Conservation (phyloP, 2,888 invertebrate species). For the Chromoteleia sp. region DNA sequence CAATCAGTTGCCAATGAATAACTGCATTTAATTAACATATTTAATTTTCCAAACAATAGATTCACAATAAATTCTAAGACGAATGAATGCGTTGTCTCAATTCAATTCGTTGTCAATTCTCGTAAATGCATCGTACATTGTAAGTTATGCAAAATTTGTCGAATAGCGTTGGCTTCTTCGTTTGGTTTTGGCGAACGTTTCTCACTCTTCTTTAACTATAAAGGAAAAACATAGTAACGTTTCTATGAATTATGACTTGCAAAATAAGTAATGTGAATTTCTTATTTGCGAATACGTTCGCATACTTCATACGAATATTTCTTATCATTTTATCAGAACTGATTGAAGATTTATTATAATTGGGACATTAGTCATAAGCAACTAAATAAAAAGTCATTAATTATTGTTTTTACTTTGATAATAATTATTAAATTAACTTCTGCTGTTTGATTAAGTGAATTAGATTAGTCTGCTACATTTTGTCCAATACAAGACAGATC, state of each 20-base stretch:
- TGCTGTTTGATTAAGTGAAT: background rate
- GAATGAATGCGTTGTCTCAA: background rate
- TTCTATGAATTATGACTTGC: constrained; percentile 69
- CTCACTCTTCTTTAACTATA: background rate
- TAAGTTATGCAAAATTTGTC: background rate
- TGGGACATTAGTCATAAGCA: too few species aligned
- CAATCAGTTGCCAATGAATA: background rate
- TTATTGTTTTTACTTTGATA: too few species aligned
- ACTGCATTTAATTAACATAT: background rate
- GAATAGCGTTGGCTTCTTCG: too few species aligned
- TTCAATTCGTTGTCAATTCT: background rate
- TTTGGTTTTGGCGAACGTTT: too few species aligned
- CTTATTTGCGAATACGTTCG: constrained; percentile 11
- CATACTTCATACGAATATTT: background rate
- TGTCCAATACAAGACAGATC: constrained; percentile 47
- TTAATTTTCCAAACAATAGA: background rate
- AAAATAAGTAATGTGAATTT: constrained; percentile 30
- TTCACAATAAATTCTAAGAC: background rate
- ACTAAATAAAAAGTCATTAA: too few species aligned
- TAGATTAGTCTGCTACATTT: too few species aligned
- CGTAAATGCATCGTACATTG: background rate
- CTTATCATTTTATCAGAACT: too few species aligned
- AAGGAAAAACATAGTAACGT: background rate
- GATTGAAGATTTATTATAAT: too few species aligned
- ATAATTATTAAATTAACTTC: too few species aligned